Base-by-base conservation (phyloP, 1,140 invertebrate species). In the Gerris buenoi region DNA sequence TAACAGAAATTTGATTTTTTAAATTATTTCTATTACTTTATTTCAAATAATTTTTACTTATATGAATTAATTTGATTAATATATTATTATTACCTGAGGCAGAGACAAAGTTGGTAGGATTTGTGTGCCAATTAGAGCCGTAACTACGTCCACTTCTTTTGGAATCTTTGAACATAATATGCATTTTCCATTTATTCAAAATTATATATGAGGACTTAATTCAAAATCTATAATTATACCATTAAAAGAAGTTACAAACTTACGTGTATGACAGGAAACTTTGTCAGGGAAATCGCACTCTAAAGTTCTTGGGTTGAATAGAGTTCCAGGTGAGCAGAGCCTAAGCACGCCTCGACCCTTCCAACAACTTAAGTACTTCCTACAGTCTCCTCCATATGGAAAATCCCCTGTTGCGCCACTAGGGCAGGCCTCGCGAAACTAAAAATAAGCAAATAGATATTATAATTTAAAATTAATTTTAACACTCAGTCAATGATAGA, bases 311-410 rank as follows among this genome's bases (percentile, higher is more conserved):
- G 83, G 80, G 76, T 86, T 87, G 71, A 88, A 89, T 0, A 84
- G 73, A 0, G 86, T 88, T 26, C 86, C 86, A 0, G 85, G 81
- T 0, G 81, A 79, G 72, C 87, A 89, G 3, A 67, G 29, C 71
- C 84, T 81, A 1, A 84, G 76, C 46, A 77, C 74, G 10, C 82
- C 81, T 27, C 80, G 75, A 0, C 85, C 85, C 26, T 83, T 81
- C 75, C 79, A 85, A 70, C 87, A 89, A 71, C 84, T 87, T 10
- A 88, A 78, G 74, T 84, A 89, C 69, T 85, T 83, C 70, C 82
- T 80, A 64, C 87, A 89, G 70, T 87, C 83, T 0, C 79, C 74
- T 0, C 79, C 79, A 73, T 85, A 85, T 0, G 84, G 77, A 67
- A 83, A 83, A 60, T 79, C 75, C 0, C 86, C 86, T 0, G 79